Conservation (phyloP, 2,888 invertebrate genomes). For the Tipula helvola region DNA sequence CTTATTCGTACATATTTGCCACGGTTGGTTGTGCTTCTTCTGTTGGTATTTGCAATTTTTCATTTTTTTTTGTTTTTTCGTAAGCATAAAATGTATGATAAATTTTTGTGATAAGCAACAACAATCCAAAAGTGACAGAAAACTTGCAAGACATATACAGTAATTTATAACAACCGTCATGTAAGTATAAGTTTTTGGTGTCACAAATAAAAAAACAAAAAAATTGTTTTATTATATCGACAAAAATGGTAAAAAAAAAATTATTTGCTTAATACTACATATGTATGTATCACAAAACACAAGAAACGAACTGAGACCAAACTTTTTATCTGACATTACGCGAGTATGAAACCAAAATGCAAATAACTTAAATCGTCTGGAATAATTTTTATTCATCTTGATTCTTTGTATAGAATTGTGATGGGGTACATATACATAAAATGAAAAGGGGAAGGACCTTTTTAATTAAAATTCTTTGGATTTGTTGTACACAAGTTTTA, state of each 20-base stretch:
- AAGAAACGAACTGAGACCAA: background rate
- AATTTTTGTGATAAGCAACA: background rate
- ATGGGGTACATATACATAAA: background rate
- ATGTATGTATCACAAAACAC: background rate
- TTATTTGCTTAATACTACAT: background rate
- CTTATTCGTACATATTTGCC: background rate
- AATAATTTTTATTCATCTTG: background rate
- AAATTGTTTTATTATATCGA: background rate
- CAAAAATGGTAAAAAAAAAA: background rate
- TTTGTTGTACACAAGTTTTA: too few relatives aligned
- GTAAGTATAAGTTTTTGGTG: background rate
- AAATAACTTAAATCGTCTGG: background rate
- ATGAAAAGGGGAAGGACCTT: background rate
- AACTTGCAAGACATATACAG: background rate
- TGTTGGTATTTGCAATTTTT: background rate
- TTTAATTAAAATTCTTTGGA: background rate
- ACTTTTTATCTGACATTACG: background rate
- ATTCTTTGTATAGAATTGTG: background rate
- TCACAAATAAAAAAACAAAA: too few relatives aligned
- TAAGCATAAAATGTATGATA: background rate
- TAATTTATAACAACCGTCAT: background rate
- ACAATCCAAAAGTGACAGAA: background rate
- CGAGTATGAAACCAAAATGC: background rate
- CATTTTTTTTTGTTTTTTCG: background rate
- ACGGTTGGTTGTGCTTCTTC: background rate